Conservation (phyloP, 2,797 vertebrate species). For the Phrynocephalus guinanensis region DNA sequence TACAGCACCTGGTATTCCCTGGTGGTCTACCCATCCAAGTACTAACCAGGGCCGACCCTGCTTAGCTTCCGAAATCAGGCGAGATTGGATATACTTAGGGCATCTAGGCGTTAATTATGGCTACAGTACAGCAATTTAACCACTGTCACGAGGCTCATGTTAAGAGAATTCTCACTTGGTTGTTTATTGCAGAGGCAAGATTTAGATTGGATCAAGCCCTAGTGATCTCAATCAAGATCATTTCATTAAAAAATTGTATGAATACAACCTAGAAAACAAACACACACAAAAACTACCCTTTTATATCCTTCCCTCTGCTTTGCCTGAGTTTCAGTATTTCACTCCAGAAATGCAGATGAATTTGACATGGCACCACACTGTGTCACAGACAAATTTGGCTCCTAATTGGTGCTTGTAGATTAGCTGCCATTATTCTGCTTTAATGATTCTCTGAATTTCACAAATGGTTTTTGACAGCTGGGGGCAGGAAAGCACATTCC, state of each 20-base stretch:
- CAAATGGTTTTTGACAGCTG: conserved; percentile 46
- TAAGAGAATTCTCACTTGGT: neutral
- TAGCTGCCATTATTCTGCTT: neutral
- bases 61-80: no score
- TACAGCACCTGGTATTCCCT: no score
- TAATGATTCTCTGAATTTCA: neutral
- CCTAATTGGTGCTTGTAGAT: neutral
- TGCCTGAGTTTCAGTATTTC: neutral
- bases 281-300: conserved; percentile 4
- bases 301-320: neutral
- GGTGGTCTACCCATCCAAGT: no score
- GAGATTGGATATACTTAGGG: no score
- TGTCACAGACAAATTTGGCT: conserved; percentile 24
- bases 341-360: conserved; percentile 18
- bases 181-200: neutral
- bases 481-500: neutral
- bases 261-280: neutral
- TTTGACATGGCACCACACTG: neutral
- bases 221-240: neutral
- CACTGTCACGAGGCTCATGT: no score
- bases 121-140: no score
- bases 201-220: neutral
- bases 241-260: neutral
- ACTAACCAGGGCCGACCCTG: no score
- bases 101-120: no score